Conservation (phyloP, 92 coral and sea anemone genomes). For the Epizoanthus ramosus region DNA sequence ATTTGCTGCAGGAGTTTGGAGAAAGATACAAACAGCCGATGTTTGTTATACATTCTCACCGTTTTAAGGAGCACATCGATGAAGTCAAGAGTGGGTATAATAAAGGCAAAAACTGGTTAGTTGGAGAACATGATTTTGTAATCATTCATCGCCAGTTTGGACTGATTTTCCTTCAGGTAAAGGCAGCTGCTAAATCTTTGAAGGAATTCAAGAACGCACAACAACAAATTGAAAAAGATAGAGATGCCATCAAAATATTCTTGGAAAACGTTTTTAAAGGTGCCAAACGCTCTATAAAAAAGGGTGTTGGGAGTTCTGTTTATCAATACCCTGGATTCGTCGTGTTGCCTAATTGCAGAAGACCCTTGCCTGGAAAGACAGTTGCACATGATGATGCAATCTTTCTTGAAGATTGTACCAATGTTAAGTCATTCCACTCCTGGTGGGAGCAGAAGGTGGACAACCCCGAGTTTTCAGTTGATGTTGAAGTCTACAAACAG, state of each 20-base stretch:
- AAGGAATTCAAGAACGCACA: constrained; percentile 10
- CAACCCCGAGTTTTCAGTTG: neutral
- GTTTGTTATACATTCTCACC: constrained; percentile 43
- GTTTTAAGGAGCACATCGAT: neutral
- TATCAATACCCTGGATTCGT: constrained; percentile 58
- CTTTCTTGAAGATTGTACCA: constrained; percentile 48
- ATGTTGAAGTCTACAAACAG: constrained; percentile 18
- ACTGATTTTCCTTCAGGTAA: constrained; percentile 49
- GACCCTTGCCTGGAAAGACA: neutral
- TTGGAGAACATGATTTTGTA: constrained; percentile 65
- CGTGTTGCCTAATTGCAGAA: constrained; percentile 59
- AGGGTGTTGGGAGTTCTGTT: neutral
- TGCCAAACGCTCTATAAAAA: neutral
- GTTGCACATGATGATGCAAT: constrained; percentile 14
- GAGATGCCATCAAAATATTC: neutral
- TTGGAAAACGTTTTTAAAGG: neutral
- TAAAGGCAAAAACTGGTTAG: constrained; percentile 14
- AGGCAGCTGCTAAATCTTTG: neutral
- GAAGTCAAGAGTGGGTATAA: neutral
- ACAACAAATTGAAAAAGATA: constrained; percentile 41
- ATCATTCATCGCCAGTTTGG: constrained; percentile 51
- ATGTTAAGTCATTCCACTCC: constrained; percentile 25
- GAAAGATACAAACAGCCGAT: constrained; percentile 27
- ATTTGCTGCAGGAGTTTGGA: constrained; percentile 40
- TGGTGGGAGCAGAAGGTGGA: constrained; percentile 50